phyloP scores from a whole-genome alignment of 2,113 vertebrate species.

The Tragelaphus scriptus region DNA sequence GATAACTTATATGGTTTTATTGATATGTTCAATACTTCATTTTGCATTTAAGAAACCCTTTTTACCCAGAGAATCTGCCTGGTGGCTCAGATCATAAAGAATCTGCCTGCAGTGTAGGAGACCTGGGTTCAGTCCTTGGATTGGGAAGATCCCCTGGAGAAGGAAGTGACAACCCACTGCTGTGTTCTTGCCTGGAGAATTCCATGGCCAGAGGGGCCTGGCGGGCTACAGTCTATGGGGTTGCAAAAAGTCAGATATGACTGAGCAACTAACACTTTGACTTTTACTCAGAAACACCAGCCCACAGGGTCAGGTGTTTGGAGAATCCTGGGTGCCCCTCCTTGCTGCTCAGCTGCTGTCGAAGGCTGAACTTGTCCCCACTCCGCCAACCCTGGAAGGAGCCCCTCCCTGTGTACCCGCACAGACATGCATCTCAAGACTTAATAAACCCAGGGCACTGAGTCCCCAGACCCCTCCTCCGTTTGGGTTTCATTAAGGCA shows the following conservation, averaged over 20 bases:
- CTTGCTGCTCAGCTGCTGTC: neutral
- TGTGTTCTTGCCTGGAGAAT: neutral
- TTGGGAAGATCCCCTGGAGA: neutral
- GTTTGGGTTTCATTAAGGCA: neutral
- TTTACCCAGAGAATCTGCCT: neutral
- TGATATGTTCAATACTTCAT: neutral
- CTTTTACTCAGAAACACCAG: neutral
- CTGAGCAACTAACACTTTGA: neutral
- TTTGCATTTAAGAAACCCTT: neutral
- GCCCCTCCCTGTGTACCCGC: rapidly evolving
- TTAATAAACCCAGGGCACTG: neutral
- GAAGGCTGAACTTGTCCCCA: neutral
- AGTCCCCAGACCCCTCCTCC: neutral
- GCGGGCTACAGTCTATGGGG: neutral
- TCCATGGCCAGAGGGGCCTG: neutral
- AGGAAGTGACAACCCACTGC: neutral
- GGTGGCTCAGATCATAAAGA: neutral
- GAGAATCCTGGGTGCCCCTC: neutral
- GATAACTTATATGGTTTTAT: neutral
- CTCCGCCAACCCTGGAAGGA: rapidly evolving
- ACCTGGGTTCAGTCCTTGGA: neutral
- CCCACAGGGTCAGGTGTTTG: too few relatives aligned
- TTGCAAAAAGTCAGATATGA: neutral
- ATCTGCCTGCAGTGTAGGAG: neutral
- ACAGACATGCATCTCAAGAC: neutral